Conservation (phyloP, 2,797 vertebrate genomes). For the Mycteria americana region DNA sequence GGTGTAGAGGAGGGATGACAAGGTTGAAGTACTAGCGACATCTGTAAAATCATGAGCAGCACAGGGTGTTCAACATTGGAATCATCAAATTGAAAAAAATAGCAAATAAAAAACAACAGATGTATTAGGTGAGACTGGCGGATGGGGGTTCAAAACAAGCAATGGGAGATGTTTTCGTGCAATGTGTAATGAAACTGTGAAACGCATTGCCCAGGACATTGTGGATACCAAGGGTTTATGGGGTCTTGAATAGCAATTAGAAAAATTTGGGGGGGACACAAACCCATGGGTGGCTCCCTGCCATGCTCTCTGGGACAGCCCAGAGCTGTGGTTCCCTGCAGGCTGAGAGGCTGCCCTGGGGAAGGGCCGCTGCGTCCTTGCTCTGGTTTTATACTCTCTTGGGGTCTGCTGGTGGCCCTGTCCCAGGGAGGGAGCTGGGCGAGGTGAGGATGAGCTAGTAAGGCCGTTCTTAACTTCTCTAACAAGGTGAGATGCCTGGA, state of each 20-base stretch:
- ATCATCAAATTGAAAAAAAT: background rate
- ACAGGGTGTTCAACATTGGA: background rate
- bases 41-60: background rate
- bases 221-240: background rate
- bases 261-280: fast-evolving
- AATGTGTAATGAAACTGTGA: background rate
- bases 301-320: background rate
- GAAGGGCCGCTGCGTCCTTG: background rate
- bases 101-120: background rate
- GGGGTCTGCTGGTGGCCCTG: background rate
- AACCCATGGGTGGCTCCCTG: fast-evolving
- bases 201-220: fast-evolving
- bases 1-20: background rate
- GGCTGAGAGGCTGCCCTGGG: background rate
- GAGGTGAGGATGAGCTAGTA: background rate
- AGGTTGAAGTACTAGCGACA: background rate
- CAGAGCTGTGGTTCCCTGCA: background rate
- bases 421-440: background rate
- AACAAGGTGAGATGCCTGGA: background rate
- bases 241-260: background rate
- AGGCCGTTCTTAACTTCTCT: background rate
- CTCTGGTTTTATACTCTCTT: background rate
- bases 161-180: background rate
- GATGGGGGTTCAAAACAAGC: background rate
- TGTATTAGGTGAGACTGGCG: background rate